Percentiles rank a stretch among this genome's conserved stretches.
Evolutionary conservation across 2,113 vertebrate species (phyloP).

Genomic region (Trochalopteron elliotii): DNA sequence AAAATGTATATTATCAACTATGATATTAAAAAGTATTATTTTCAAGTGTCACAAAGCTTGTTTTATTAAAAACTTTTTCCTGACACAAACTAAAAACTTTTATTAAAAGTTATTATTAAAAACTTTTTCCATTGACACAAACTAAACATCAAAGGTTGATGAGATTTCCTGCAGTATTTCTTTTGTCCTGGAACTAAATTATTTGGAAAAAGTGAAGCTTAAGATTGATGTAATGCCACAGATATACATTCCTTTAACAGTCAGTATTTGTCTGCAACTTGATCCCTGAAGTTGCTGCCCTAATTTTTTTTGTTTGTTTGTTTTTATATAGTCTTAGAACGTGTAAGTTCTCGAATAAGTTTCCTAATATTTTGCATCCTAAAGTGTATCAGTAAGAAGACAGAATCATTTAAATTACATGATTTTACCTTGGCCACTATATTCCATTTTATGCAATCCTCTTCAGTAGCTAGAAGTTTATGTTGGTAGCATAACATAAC

Average conservation of each 20-base stretch:
- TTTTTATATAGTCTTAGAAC: background rate
- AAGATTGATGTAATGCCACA: background rate
- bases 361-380: background rate
- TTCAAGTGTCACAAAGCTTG: background rate
- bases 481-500: background rate
- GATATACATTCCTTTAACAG: accelerated
- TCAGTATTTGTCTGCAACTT: background rate
- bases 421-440: background rate
- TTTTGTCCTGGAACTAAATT: background rate
- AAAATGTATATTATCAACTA: background rate
- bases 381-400: background rate
- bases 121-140: background rate
- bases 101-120: no score
- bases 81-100: no score
- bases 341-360: background rate
- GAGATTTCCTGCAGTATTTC: background rate
- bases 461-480: background rate
- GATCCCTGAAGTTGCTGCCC: background rate
- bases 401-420: background rate
- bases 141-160: background rate
- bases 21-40: background rate
- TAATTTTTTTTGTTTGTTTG: background rate
- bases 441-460: background rate
- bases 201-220: background rate
- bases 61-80: background rate